Conservation (phyloP, 2,113 vertebrate genomes). For the Rostratula benghalensis region DNA sequence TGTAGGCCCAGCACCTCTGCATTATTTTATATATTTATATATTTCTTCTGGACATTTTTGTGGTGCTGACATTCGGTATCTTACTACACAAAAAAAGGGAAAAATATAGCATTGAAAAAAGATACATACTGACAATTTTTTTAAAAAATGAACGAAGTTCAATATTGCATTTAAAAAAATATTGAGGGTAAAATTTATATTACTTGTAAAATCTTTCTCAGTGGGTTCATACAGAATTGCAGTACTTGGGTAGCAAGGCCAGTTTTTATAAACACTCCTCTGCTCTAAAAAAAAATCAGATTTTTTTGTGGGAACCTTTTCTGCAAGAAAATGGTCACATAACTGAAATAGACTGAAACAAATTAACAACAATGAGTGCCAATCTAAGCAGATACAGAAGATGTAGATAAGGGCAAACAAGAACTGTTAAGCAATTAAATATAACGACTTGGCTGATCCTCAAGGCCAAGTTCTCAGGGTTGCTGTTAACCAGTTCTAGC, state of each 20-base stretch:
- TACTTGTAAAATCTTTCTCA: not conserved
- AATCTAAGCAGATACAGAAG: no score
- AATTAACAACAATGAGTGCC: no score
- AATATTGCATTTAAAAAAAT: not conserved
- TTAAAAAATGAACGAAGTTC: not conserved
- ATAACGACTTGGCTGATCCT: no score
- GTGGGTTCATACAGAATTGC: not conserved
- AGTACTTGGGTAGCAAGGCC: not conserved
- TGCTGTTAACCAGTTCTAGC: no score
- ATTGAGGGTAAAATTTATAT: not conserved
- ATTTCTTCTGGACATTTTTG: slow-evolving; percentile 92
- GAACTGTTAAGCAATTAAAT: no score
- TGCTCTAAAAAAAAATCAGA: not conserved
- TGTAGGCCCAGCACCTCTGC: slow-evolving; percentile 91
- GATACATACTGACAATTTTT: no score
- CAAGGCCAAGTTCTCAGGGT: no score
- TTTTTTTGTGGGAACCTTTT: no score
- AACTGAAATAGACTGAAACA: no score
- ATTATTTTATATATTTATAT: slow-evolving; percentile 89
- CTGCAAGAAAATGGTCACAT: no score
- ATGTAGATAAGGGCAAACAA: no score
- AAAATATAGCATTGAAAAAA: not conserved
- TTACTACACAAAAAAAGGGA: slow-evolving; percentile 60
- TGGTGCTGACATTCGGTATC: slow-evolving; percentile 90
- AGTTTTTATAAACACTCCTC: not conserved